A percentile compares a stretch with the other conserved stretches of the same genome.
These are phyloP conservation scores for Tetramorium simillimum DNA, from an alignment of 1,140 invertebrate species.

Conservation along the genomic window DNA sequence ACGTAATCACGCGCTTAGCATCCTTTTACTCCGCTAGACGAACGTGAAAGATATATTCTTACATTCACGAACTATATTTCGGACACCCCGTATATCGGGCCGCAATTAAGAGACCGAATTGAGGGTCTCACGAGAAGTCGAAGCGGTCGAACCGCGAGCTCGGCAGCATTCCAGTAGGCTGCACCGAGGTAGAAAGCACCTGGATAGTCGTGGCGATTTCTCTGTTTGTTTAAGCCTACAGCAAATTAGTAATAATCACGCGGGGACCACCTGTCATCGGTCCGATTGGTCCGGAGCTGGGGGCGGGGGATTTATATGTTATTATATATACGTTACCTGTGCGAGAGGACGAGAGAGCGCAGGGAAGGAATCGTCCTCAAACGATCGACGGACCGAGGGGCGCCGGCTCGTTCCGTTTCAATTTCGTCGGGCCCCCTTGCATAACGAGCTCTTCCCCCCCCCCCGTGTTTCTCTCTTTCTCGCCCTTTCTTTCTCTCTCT, in stretches of 20 bases:
- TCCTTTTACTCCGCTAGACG: not conserved
- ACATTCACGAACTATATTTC: not conserved
- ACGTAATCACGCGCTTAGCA: not conserved
- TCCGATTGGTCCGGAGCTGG: constrained; percentile 60
- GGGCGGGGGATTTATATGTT: constrained; percentile 73
- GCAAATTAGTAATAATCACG: constrained; percentile 68
- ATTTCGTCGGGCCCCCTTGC: constrained; percentile 73
- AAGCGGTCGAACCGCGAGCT: constrained; percentile 10
- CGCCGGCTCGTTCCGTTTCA: constrained; percentile 76
- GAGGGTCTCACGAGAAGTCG: not conserved
- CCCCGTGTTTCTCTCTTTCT: too few species aligned
- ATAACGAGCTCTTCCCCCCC: constrained; percentile 70
- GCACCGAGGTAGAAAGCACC: constrained; percentile 18
- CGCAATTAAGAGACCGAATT: constrained; percentile 40
- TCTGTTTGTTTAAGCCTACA: constrained; percentile 77
- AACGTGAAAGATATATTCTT: not conserved
- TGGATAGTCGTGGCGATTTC: constrained; percentile 45
- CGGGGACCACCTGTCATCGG: constrained; percentile 63
- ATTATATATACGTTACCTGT: constrained; percentile 68
- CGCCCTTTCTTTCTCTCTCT: not conserved
- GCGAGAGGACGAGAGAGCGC: not conserved
- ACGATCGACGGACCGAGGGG: constrained; percentile 21
- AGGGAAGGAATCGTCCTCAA: constrained; percentile 26
- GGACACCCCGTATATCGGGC: constrained; percentile 18
- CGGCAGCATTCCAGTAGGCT: constrained; percentile 28